Conservation (phyloP, 2,888 invertebrate genomes). For the Trypoxylon attenuatum region DNA sequence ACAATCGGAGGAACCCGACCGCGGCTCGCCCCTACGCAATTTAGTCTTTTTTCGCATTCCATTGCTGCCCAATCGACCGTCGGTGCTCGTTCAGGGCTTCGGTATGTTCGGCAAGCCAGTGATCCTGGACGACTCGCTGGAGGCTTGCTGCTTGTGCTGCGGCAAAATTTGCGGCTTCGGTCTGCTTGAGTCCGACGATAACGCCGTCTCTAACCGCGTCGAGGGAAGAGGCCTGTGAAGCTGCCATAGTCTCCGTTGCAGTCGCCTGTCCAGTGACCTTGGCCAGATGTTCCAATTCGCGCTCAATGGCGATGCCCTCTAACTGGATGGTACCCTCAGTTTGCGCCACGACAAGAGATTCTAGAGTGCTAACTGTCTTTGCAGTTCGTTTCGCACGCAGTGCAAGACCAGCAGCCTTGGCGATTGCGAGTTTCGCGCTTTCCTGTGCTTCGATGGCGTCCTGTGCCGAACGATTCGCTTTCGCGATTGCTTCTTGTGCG, state of each 20-base stretch:
- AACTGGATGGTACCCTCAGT: not conserved
- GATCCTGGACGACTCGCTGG: not conserved
- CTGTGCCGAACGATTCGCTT: not conserved
- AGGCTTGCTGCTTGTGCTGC: not conserved
- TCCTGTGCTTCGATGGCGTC: not conserved
- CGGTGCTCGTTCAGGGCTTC: no score
- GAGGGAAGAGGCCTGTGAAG: not conserved
- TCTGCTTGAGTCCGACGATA: conserved; percentile 5
- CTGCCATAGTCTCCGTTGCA: not conserved
- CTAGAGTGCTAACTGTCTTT: no score
- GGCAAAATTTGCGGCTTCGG: not conserved
- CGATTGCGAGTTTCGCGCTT: not conserved
- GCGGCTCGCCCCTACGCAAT: no score
- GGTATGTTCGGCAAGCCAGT: no score
- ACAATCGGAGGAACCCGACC: no score
- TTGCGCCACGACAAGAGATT: not conserved
- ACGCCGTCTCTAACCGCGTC: conserved; percentile 7
- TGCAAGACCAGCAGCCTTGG: conserved; percentile 3
- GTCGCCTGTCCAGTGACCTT: not conserved
- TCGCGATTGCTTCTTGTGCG: not conserved
- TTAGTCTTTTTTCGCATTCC: no score
- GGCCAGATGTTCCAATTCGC: not conserved
- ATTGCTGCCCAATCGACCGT: no score
- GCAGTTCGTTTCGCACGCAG: not conserved
- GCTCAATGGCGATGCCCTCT: not conserved